Conservation (phyloP, 2,113 vertebrate species). For the Nesogale talazaci region DNA sequence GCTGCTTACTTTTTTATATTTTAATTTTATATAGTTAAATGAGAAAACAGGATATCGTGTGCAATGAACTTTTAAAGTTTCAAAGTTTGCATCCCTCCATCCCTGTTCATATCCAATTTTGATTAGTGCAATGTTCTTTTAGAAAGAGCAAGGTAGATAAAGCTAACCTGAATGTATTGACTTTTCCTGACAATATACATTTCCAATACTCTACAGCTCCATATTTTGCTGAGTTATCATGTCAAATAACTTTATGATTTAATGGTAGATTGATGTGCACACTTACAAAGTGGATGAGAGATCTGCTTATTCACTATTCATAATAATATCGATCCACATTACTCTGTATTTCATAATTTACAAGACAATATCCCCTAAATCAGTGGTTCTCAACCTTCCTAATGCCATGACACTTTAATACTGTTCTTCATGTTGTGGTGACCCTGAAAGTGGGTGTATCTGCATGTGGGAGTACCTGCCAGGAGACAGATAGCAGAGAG, state of each 20-base stretch:
- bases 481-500: too few species aligned
- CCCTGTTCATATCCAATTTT: neutral
- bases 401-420: too few species aligned
- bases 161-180: neutral
- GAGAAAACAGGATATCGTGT: neutral
- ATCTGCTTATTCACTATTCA: neutral
- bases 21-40: conserved; percentile 26
- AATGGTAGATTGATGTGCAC: neutral
- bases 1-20: neutral
- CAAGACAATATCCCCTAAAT: neutral
- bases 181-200: neutral
- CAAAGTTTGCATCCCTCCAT: neutral
- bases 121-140: neutral
- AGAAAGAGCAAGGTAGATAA: neutral
- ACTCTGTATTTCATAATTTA: conserved; percentile 15
- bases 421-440: too few species aligned
- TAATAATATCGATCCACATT: neutral
- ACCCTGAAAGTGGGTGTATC: too few species aligned
- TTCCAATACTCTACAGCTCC: neutral
- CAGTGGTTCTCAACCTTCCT: too few species aligned
- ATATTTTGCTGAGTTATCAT: neutral
- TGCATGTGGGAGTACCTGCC: too few species aligned
- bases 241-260: conserved; percentile 17
- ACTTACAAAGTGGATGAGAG: neutral
- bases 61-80: neutral